A percentile compares a stretch with the other conserved stretches of the same genome.
phyloP scores from a whole-genome alignment of 2,797 vertebrate genomes.

The Pangasius macronema region DNA sequence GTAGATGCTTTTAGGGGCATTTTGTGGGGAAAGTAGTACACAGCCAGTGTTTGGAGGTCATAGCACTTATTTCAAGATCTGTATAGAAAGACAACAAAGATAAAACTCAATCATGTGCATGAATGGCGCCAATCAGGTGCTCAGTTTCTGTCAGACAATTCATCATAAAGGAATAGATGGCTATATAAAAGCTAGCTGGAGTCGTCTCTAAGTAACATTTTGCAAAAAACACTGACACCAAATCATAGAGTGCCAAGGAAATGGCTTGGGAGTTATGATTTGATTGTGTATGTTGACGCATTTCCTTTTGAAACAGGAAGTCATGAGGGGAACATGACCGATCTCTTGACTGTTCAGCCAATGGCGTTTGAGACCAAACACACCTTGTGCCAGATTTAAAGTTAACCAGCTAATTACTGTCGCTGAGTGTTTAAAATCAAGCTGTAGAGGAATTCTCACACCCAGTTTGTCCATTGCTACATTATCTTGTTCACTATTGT shows the following conservation, averaged over 20 bases:
- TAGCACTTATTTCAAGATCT: constrained; percentile 26
- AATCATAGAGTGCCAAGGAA: not conserved
- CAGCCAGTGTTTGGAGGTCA: not conserved
- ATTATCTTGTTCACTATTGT: not conserved
- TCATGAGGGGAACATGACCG: not conserved
- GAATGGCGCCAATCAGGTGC: constrained; percentile 4
- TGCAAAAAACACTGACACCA: not conserved
- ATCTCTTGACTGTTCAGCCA: not conserved
- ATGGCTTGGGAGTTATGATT: not conserved
- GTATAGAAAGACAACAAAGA: constrained; percentile 24
- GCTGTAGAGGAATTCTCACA: not conserved
- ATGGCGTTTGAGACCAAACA: too few relatives aligned
- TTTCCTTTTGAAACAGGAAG: not conserved
- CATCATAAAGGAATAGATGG: not conserved
- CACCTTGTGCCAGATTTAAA: not conserved
- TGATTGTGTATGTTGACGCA: not conserved
- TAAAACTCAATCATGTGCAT: constrained; percentile 23
- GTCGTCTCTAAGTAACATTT: not conserved
- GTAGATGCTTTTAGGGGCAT: not conserved
- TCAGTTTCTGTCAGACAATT: constrained; percentile 22
- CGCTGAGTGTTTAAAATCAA: not conserved
- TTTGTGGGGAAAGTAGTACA: not conserved
- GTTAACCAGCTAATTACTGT: not conserved
- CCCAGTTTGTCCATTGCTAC: too few relatives aligned
- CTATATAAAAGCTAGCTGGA: not conserved